Percentiles rank a stretch among this genome's conserved stretches.
Conservation (phyloP, 2,113 vertebrate species). For the Dromiciops gliroides region DNA sequence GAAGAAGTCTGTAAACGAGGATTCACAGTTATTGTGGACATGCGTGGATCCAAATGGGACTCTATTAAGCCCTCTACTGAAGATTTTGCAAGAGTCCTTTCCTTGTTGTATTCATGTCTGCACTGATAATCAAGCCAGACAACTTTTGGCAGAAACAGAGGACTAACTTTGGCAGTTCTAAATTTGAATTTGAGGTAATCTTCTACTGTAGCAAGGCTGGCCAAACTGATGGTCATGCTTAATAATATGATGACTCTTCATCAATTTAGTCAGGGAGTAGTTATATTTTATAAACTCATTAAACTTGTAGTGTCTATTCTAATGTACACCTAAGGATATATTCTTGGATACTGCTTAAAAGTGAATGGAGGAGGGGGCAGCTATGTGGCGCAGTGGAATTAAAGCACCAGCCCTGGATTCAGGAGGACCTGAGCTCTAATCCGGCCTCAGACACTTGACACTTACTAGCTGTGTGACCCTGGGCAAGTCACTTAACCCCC, state of each 20-base stretch:
- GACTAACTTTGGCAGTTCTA: slow-evolving; percentile 99
- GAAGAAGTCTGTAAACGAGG: slow-evolving; percentile 97
- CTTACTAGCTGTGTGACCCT: too few relatives aligned
- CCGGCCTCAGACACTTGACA: too few relatives aligned
- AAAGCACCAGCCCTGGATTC: too few relatives aligned
- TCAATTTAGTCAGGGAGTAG: neutral
- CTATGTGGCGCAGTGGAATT: too few relatives aligned
- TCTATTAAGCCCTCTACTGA: slow-evolving; percentile 98
- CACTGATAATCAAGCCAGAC: slow-evolving; percentile 99
- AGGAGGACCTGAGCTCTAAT: too few relatives aligned
- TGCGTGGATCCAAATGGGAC: slow-evolving; percentile 99
- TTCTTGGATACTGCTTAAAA: neutral
- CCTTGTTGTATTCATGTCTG: slow-evolving; percentile 97
- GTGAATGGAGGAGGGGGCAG: too few relatives aligned
- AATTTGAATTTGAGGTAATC: slow-evolving; percentile 99
- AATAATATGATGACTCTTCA: neutral
- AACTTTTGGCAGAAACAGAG: slow-evolving; percentile 99
- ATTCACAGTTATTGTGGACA: slow-evolving; percentile 99
- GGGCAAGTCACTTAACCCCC: too few relatives aligned
- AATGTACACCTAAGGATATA: accelerated
- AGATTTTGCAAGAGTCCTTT: slow-evolving; percentile 98
- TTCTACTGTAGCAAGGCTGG: slow-evolving; percentile 4
- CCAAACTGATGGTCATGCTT: neutral
- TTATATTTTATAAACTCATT: neutral
- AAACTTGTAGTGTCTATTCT: neutral